Conservation (phyloP, 2,113 vertebrate genomes). For the Daphoenositta chrysoptera region DNA sequence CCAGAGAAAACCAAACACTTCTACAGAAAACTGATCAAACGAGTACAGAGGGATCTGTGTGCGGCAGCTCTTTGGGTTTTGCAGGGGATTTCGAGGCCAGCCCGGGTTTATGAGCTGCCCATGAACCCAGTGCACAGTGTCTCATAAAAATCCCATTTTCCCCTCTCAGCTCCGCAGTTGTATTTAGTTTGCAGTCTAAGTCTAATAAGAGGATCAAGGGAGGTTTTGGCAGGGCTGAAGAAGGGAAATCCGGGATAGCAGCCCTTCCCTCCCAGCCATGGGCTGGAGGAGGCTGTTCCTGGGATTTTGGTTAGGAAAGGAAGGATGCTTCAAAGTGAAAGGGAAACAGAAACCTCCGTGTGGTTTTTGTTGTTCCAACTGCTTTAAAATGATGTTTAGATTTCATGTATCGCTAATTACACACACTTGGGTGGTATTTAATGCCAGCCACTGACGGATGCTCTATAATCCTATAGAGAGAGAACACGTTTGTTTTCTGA, state of each 20-base stretch:
- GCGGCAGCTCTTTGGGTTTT: not conserved
- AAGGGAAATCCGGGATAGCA: not conserved
- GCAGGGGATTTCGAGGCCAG: not conserved
- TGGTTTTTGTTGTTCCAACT: not conserved
- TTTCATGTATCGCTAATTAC: not conserved
- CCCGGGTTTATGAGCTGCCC: not conserved
- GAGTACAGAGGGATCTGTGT: not conserved
- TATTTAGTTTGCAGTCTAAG: not conserved
- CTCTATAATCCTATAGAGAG: not conserved
- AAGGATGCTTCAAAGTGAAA: not conserved
- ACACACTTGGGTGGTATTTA: not conserved
- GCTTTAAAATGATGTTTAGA: not conserved
- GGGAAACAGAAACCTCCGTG: not conserved
- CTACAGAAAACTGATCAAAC: not conserved
- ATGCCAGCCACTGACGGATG: constrained; percentile 28
- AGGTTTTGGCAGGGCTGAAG: not conserved
- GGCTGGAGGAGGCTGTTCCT: not conserved
- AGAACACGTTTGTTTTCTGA: constrained; percentile 41
- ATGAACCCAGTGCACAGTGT: not conserved
- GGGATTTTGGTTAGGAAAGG: not conserved
- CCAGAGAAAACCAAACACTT: not conserved
- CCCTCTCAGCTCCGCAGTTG: not conserved
- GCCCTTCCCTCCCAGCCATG: not conserved
- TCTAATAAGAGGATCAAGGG: not conserved
- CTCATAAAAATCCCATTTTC: not conserved